Base-by-base conservation (phyloP, 2,797 vertebrate genomes). In the Aplochiton taeniatus region DNA sequence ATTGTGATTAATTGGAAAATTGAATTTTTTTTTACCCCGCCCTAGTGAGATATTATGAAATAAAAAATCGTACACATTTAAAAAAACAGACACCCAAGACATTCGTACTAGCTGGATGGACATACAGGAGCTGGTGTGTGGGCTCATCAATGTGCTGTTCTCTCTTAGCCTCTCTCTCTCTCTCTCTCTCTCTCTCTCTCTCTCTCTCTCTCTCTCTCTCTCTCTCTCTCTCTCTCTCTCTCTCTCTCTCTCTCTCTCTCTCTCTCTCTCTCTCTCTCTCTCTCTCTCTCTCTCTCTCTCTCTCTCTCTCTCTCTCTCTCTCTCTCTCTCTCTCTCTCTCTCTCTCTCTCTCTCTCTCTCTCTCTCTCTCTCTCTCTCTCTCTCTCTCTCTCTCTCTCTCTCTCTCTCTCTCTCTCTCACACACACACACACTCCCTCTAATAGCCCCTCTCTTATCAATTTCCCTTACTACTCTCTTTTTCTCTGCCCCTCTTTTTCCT, bases 221-320 rank as follows among this genome's bases (percentile, higher is more conserved):
- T 51, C 73, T 84, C 77, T 78, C 31, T 74, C 53, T 80, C 77
- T 73, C 65, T 10, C 46, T 14, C 60, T n/a, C 11, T 41, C 14
- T 31, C 7, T 14, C 42, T 58, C 13, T 58, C 55, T 58, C 55
- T 43, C 41, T 46, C 12, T 17, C 81, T 66, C 75, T 76, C 75
- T 74, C 79, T 79, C 83, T 79, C 50, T 11, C 50, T 51, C 9
- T 51, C 50, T 16, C 1, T 9, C 14, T 16, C 5, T 4, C 49
- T 50, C 49, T 50, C 49, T 50, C 49, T 14, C 2, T n/a, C 13
- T 1, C 49, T 50, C 49, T 50, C 49, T 5, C 5, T 50, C 49
- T n/a, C 1, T n/a, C 13, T 1, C 13, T 50, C 49, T 50, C 49
- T 5, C 49, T 50, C 49, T n/a, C 13, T n/a, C 48, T 7, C 48